These are phyloP conservation scores for Eledona agricola DNA, from an alignment of 2,888 invertebrate species.

Conservation along the genomic window DNA sequence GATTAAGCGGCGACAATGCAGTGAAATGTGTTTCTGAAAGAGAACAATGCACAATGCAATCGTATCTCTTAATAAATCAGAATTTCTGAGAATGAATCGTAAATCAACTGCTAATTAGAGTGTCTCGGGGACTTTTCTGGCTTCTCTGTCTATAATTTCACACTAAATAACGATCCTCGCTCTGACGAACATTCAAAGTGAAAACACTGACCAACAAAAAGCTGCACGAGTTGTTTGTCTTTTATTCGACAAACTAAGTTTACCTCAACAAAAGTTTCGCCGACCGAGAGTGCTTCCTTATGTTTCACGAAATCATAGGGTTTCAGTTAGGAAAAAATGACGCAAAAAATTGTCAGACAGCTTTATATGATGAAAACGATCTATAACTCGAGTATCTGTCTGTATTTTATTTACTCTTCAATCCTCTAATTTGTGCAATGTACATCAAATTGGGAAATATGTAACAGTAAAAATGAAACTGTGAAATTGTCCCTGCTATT, in stretches of 20 bases:
- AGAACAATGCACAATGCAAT: slow-evolving; percentile 11
- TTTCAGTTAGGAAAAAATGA: slow-evolving; percentile 7
- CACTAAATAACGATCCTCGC: no score
- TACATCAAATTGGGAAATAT: neutral
- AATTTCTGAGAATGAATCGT: slow-evolving; percentile 5
- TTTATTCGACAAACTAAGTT: slow-evolving; percentile 10
- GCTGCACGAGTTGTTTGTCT: slow-evolving; percentile 2
- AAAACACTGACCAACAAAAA: slow-evolving; percentile 9
- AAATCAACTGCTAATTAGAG: slow-evolving; percentile 15
- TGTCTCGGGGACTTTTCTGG: no score
- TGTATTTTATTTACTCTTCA: neutral
- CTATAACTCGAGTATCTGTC: no score
- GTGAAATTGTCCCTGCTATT: no score
- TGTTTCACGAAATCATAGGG: slow-evolving; percentile 9
- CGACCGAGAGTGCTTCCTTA: slow-evolving; percentile 12
- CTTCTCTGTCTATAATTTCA: no score
- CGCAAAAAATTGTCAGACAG: no score
- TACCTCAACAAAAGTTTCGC: slow-evolving; percentile 8
- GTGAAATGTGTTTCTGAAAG: slow-evolving; percentile 12
- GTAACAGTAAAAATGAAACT: no score
- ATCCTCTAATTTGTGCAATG: neutral
- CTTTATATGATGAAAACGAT: no score
- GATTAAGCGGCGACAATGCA: slow-evolving; percentile 32
- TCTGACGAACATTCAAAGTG: slow-evolving; percentile 3
- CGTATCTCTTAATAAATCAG: neutral